Evolutionary conservation across 2,113 vertebrate species (phyloP).

Genomic region (Morone saxatilis): DNA sequence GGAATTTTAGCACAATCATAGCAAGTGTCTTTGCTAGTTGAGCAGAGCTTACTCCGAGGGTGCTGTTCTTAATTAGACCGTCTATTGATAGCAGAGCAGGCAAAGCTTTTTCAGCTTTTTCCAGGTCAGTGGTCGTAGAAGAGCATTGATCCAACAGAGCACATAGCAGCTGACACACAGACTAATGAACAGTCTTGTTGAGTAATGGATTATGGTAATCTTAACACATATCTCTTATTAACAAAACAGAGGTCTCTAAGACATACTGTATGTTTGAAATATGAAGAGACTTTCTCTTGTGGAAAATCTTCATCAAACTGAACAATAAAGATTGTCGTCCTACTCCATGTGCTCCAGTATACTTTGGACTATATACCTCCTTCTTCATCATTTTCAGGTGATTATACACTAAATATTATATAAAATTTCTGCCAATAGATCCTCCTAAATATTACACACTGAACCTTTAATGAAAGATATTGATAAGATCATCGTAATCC

Average conservation of each 20-base stretch:
- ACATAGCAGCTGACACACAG: slow-evolving; percentile 63
- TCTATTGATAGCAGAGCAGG: slow-evolving; percentile 75
- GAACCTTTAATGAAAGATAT: background rate
- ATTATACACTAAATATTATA: too few relatives aligned
- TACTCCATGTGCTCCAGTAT: too few relatives aligned
- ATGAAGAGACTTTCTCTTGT: background rate
- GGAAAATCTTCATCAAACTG: background rate
- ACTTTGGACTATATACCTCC: too few relatives aligned
- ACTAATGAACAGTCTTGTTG: slow-evolving; percentile 57
- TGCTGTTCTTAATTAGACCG: slow-evolving; percentile 75
- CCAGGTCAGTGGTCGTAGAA: slow-evolving; percentile 78
- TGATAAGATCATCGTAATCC: background rate
- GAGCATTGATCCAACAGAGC: slow-evolving; percentile 77
- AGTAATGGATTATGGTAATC: slow-evolving; percentile 45
- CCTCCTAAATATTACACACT: too few relatives aligned
- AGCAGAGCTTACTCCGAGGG: slow-evolving; percentile 49
- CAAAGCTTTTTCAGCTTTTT: slow-evolving; percentile 74
- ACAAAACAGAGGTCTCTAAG: slow-evolving; percentile 5
- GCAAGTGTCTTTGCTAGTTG: slow-evolving; percentile 50
- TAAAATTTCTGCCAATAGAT: too few relatives aligned
- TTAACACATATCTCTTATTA: slow-evolving; percentile 48
- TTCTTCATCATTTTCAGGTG: too few relatives aligned
- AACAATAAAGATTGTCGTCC: too few relatives aligned
- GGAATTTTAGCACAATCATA: slow-evolving; percentile 44
- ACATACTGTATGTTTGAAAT: slow-evolving; percentile 2